These are phyloP conservation scores for Orthonychiurus folsomi DNA, from an alignment of 2,888 invertebrate species.

Conservation along the genomic window DNA sequence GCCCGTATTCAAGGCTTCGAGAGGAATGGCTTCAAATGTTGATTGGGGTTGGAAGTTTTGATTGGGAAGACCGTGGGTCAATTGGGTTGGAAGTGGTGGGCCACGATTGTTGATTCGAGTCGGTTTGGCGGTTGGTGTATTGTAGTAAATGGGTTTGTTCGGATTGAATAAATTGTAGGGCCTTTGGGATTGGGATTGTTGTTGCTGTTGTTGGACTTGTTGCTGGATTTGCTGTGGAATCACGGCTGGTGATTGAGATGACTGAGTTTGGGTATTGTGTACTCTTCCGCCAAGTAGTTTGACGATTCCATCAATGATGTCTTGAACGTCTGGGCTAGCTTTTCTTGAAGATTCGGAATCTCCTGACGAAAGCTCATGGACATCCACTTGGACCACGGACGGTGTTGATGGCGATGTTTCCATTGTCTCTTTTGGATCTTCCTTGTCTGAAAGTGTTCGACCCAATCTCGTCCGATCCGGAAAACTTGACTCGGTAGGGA, in stretches of 20 bases:
- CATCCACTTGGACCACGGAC: neutral
- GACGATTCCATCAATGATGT: constrained; percentile 74
- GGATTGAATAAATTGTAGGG: constrained; percentile 38
- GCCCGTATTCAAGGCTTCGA: constrained; percentile 37
- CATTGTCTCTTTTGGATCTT: neutral
- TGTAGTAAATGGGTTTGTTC: constrained; percentile 27
- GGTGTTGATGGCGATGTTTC: too few species aligned
- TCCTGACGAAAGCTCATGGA: constrained; percentile 15
- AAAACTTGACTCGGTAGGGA: neutral
- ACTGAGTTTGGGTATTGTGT: constrained; percentile 42
- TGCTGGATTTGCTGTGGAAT: constrained; percentile 2
- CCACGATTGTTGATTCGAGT: constrained; percentile 76
- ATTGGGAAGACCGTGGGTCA: neutral
- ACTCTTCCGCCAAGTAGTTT: constrained; percentile 80
- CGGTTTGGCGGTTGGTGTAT: constrained; percentile 27
- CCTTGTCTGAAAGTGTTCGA: too few species aligned
- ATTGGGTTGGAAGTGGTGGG: constrained; percentile 55
- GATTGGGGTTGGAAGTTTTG: constrained; percentile 42
- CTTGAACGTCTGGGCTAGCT: constrained; percentile 63
- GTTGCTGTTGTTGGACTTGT: constrained; percentile 5
- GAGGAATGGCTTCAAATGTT: constrained; percentile 41
- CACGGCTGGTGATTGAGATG: constrained; percentile 45
- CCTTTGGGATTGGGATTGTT: constrained; percentile 14
- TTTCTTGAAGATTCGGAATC: constrained; percentile 34
- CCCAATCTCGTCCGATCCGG: too few species aligned